Base-by-base conservation (phyloP, 2,113 vertebrate genomes). In the Amazona guildingii region DNA sequence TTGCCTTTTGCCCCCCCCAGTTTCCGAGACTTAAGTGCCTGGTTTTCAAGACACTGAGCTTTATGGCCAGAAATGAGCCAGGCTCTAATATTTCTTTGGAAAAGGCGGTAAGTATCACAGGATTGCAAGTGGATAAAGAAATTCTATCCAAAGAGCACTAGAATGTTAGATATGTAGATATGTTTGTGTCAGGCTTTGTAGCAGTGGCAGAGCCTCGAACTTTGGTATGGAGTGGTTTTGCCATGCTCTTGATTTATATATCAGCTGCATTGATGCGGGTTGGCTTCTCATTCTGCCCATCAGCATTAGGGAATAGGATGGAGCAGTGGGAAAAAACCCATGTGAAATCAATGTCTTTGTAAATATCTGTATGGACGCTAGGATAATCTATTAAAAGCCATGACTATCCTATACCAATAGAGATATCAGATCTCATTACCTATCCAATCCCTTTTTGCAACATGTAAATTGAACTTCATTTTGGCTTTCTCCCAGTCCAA, bases 321-420 rank as follows among this genome's bases (percentile, higher is more conserved):
- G 87, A 97, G 77, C 94, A 37, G 46, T 95, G 95, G 93, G 94
- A 96, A 85, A 86, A 92, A 96, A 39, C 2, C 6, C 13, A 2
- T 76, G 83, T 83, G 74, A 83, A 92, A 97, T 97, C 97, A 95
- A 95, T 90, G 83, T 97, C 96, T 96, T 67, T 85, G 87, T 69
- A 93, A 93, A 90, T 94, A 97, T 97, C 93, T 92, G 14, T 74
- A 88, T 89, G 94, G 97, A 97, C 95, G 96, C 80, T 10, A 21
- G 85, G 91, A 96, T 97, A 96, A 97, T 95, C 96, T 97, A 39
- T 94, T 96, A 96, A 97, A 97, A 97, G 88, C 82, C 95, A 94
- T 95, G 91, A 91, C 91, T 93, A 31, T 85, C 96, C 57, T 92
- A 39, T 85, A 95, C 85, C 97, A 95, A 64, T 83, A 92, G 87